phyloP scores from a whole-genome alignment of 2,888 invertebrate species.

The Metacarcinus magister region DNA sequence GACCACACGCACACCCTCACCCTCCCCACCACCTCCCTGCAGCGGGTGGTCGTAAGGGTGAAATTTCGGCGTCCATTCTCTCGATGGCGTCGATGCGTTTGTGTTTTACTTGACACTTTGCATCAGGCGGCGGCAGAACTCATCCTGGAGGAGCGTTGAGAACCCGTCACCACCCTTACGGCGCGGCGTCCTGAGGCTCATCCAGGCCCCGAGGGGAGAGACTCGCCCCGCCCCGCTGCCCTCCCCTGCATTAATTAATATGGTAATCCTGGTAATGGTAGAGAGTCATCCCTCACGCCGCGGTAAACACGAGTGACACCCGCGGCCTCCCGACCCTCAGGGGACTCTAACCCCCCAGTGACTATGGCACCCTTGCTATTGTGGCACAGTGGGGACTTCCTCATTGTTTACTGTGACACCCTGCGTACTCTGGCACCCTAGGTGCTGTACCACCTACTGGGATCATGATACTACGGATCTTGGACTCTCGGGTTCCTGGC shows the following conservation, averaged over 20 bases:
- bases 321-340: constrained; percentile 30
- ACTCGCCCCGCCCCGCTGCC: neutral
- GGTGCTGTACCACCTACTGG: neutral
- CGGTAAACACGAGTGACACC: constrained; percentile 75
- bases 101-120: constrained; percentile 72
- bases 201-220: neutral
- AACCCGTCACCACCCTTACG: constrained; percentile 55
- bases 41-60: neutral
- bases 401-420: neutral
- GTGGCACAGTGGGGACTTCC: neutral
- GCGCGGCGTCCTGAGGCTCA: constrained; percentile 41
- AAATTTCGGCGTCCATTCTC: neutral
- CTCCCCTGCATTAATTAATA: constrained; percentile 75
- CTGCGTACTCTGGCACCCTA: neutral
- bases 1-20: constrained; percentile 27
- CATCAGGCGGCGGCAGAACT: constrained; percentile 60
- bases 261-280: constrained; percentile 77
- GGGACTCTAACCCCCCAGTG: neutral
- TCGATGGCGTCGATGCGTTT: constrained; percentile 67
- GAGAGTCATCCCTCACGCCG: constrained; percentile 75
- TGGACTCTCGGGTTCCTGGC: neutral
- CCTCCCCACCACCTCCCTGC: neutral
- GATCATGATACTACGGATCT: neutral
- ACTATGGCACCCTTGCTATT: neutral
- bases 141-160: constrained; percentile 6